Base-by-base conservation (phyloP, 2,888 invertebrate genomes). In the Cosmia pyralina region DNA sequence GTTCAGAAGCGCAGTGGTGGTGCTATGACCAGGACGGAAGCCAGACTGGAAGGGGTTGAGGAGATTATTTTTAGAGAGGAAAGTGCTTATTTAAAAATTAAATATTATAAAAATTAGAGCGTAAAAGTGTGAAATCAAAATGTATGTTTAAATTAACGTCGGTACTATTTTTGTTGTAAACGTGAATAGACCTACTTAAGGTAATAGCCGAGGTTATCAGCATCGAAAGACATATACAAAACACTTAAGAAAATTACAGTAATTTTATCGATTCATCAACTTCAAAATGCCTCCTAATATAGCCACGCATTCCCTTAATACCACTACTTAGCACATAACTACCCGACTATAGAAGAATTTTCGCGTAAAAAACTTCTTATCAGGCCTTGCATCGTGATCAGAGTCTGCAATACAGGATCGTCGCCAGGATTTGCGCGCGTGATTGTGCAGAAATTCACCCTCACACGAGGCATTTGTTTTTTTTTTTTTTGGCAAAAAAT, bases 401-500 rank as follows among this genome's bases (percentile, higher is more conserved):
- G 60, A 67, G 66, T 60, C 63, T 75, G 67, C 75, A 75, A 13
- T 63, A 59, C 38, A 65, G 74, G 50, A 73, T 72, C 59, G 38
- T 68, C 60, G 58, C 38, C 46, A 63, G 69, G 66, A 68, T 84
- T 72, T 69, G 64, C 72, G 52, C 86, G 85, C 86, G 85, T 90
- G 92, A 90, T 88, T 88, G 87, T 85, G 88, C 89, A 89, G 86
- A 88, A 90, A 84, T 85, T 84, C 81, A 77, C 83, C 84, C 83
- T 73, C 77, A 77, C 64, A 74, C 22, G 19, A 69, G 46, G 77
- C 84, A 88, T 92, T 93, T 93, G 84, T 82, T 90, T 92, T 91
- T 60, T n/a, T n/a, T n/a, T n/a, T 75, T 77, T 92, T 91, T 89
- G 87, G 70, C 77, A 88, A 87, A 89, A 90, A 92, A 91, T 91